These are phyloP conservation scores for Harpalus rufipes DNA, from an alignment of 2,888 invertebrate species.

Conservation along the genomic window DNA sequence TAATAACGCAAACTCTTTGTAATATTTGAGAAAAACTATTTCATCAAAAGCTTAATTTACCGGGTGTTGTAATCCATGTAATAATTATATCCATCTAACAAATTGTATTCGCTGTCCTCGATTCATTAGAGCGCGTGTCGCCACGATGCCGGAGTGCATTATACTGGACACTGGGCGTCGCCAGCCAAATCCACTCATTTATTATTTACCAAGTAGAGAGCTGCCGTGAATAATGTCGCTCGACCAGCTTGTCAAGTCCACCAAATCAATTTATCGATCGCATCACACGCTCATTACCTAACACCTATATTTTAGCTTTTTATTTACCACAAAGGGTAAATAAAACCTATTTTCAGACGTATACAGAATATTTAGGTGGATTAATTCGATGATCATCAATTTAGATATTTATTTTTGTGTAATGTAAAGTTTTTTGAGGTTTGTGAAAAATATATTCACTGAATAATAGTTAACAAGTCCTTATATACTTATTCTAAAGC, in stretches of 20 bases:
- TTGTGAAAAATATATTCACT: too few relatives aligned
- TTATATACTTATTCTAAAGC: too few relatives aligned
- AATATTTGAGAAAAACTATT: too few relatives aligned
- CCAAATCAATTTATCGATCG: slow-evolving; percentile 16
- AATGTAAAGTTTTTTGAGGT: too few relatives aligned
- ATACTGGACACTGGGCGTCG: not conserved
- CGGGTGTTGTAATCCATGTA: too few relatives aligned
- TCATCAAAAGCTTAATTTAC: too few relatives aligned
- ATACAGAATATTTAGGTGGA: not conserved
- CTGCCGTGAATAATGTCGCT: slow-evolving; percentile 9
- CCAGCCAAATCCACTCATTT: slow-evolving; percentile 21
- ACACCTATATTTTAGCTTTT: slow-evolving; percentile 16
- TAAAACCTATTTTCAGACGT: not conserved
- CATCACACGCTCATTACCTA: slow-evolving; percentile 39
- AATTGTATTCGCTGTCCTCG: too few relatives aligned
- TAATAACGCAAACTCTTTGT: too few relatives aligned
- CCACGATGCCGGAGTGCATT: not conserved
- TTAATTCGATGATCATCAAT: not conserved
- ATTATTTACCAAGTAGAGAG: slow-evolving; percentile 7
- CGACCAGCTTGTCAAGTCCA: not conserved
- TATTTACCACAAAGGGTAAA: not conserved
- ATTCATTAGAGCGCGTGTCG: not conserved
- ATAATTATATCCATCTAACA: too few relatives aligned
- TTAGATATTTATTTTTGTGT: too few relatives aligned
- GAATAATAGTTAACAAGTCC: too few relatives aligned